Conservation (phyloP, 2,113 vertebrate species). For the Paratilapia polleni region DNA sequence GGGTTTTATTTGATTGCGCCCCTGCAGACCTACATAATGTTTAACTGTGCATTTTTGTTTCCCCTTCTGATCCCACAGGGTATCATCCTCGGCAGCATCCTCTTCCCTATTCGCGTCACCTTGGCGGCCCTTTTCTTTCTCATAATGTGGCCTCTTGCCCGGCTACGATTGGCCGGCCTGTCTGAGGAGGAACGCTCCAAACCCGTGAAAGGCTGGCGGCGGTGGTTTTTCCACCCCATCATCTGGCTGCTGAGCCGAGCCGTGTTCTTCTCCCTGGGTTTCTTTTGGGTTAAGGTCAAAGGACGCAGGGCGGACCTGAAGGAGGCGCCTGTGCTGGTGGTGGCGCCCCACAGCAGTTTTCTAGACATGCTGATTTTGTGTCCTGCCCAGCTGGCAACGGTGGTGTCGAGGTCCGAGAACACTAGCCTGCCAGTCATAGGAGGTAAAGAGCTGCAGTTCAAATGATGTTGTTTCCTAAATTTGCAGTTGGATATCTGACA, state of each 20-base stretch:
- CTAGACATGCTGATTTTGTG: conserved; percentile 88
- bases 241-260: conserved; percentile 82
- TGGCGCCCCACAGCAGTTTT: conserved; percentile 89
- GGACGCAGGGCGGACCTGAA: conserved; percentile 82
- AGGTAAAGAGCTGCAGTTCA: conserved; percentile 63
- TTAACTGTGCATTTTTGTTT: neutral
- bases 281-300: conserved; percentile 85
- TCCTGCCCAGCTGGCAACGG: conserved; percentile 81
- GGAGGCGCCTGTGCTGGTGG: conserved; percentile 87
- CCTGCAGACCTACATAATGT: too few species aligned
- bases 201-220: conserved; percentile 84
- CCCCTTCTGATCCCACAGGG: conserved; percentile 69
- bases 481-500: too few species aligned
- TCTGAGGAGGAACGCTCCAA: conserved; percentile 77
- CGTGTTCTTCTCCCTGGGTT: conserved; percentile 85
- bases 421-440: conserved; percentile 85
- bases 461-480: too few species aligned
- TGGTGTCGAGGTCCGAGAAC: conserved; percentile 90
- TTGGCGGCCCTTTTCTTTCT: conserved; percentile 81
- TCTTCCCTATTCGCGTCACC: conserved; percentile 83
- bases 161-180: conserved; percentile 83
- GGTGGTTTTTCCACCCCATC: conserved; percentile 77
- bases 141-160: conserved; percentile 86
- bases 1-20: neutral
- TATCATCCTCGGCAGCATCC: conserved; percentile 79